Evolutionary conservation across 30 jellyfish, hydroid and myxozoan genomes (phyloP).

Genomic region (Hydra vulgaris): DNA sequence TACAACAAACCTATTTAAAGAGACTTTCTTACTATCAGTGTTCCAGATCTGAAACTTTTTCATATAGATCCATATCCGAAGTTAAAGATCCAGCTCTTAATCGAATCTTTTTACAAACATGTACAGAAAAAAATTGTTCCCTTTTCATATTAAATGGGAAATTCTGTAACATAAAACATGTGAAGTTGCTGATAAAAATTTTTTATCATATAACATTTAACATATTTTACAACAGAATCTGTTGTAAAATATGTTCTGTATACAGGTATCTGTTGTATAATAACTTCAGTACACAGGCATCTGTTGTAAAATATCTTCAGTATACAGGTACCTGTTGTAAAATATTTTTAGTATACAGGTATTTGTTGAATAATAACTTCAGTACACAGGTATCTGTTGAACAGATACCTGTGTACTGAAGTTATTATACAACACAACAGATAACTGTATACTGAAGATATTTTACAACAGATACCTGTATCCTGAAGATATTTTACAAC

Average conservation of each 20-base stretch:
- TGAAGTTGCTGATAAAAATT: not conserved
- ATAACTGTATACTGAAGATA: not conserved
- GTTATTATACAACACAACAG: not conserved
- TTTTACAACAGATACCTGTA: not conserved
- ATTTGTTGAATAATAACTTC: not conserved
- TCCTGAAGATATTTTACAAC: not conserved
- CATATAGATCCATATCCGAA: not conserved
- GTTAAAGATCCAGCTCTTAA: not conserved
- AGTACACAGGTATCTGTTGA: not conserved
- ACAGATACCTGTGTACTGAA: not conserved
- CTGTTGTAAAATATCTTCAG: not conserved
- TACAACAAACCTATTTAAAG: not conserved
- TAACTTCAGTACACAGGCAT: not conserved
- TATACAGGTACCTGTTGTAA: not conserved
- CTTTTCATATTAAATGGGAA: not conserved
- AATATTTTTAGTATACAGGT: not conserved
- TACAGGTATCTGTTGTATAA: not conserved
- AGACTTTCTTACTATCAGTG: not conserved
- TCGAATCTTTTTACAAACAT: not conserved
- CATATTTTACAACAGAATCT: not conserved
- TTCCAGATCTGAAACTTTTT: not conserved
- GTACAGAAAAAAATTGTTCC: not conserved
- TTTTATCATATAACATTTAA: not conserved
- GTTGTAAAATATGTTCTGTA: not conserved
- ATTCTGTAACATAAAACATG: not conserved